A percentile compares a stretch with the other conserved stretches of the same genome.
Evolutionary conservation across 2,113 vertebrate genomes (phyloP).

Genomic region (Calonectris borealis): DNA sequence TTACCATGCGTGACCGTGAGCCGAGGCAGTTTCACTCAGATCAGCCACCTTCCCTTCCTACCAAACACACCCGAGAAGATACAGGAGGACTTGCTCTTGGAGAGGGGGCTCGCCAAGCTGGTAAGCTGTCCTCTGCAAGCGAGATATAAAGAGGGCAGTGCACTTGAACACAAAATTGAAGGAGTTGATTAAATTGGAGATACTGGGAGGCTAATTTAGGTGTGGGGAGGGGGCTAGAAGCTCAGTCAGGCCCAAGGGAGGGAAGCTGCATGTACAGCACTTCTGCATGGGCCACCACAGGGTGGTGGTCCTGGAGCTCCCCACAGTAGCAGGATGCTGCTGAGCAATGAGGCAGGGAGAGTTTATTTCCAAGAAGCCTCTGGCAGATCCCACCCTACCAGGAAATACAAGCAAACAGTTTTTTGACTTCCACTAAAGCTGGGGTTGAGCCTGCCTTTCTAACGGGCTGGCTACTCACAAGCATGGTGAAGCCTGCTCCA

Average conservation of each 20-base stretch:
- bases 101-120: neutral
- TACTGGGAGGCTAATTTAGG: neutral
- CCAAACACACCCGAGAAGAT: neutral
- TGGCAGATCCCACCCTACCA: neutral
- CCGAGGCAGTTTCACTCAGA: neutral
- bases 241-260: neutral
- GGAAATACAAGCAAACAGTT: neutral
- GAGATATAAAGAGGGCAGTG: neutral
- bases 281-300: neutral
- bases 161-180: neutral
- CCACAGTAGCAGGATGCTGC: neutral
- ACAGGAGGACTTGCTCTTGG: neutral
- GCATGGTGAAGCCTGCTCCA: neutral
- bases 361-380: conserved; percentile 10
- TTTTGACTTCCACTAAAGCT: neutral
- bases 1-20: accelerated
- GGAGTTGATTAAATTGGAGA: neutral
- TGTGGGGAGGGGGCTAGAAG: neutral
- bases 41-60: neutral
- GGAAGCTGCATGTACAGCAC: neutral
- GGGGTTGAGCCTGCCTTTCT: neutral
- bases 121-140: neutral
- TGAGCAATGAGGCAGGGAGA: neutral
- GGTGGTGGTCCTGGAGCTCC: neutral
- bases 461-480: neutral